Base-by-base conservation (phyloP, 2,888 invertebrate genomes). In the Sinhomidia bicolor region DNA sequence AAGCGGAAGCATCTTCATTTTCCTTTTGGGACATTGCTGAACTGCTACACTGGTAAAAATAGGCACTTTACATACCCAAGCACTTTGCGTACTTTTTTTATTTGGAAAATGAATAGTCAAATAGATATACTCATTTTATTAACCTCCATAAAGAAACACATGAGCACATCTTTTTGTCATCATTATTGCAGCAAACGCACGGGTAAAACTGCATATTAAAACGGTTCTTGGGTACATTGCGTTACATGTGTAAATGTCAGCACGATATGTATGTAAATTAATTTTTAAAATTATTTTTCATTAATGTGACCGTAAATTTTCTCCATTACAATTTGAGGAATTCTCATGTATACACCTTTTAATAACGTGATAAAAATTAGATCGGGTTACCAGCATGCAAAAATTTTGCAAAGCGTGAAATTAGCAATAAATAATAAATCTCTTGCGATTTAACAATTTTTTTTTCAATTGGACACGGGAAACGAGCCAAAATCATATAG, bases 1-100 rank as follows among this genome's bases (percentile, higher is more conserved):
- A 88, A 88, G 88, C 83, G 88, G 88, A 88, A 88, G 88, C 83
- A 88, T 88, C 88, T 88, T 88, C 83, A 88, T 88, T 88, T 79
- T 88, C 88, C 78, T 84, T 81, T 88, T 78, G 88, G 88, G 83
- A 88, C 88, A 88, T 62, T 78, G 41, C 44, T 85, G 23, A 14
- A 32, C 12, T 65, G n/a, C 29, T 65, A 14, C 26, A 32, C n/a
- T 65, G 14, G 32, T 32, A 65, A 14, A 14, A n/a, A 17, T 60
- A 80, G 29, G 29, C n/a, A n/a, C n/a, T n/a, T n/a, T n/a, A n/a
- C n/a, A n/a, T 41, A 71, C 36, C 36, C 32, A 29, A n/a, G 26
- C 12, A 60, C 26, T 26, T 65, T n/a, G 6, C 32, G 7, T 36
- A 32, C 60, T 47, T 3, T 47, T 60, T 60, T 26, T 60, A 29